Evolutionary conservation across 2,888 invertebrate genomes (phyloP).

Genomic region (Sepiola atlantica): DNA sequence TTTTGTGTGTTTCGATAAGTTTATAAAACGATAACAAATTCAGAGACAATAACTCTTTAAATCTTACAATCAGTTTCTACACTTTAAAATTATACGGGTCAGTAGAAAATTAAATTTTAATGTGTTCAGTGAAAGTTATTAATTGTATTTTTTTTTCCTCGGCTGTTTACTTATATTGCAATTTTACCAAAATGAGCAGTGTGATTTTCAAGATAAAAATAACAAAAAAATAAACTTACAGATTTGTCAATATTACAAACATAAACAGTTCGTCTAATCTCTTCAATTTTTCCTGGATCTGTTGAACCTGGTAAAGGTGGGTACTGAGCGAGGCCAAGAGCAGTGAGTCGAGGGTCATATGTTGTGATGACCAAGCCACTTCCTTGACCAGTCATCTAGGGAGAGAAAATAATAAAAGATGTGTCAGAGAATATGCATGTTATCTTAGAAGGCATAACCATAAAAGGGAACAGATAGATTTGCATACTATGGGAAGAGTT

Average conservation of each 20-base stretch:
- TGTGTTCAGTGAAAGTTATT: too few species aligned
- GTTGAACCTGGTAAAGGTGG: slow-evolving; percentile 81
- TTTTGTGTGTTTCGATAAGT: too few species aligned
- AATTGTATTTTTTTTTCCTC: not conserved
- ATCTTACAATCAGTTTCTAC: too few species aligned
- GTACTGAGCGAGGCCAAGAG: slow-evolving; percentile 87
- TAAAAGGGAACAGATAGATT: too few species aligned
- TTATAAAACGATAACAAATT: too few species aligned
- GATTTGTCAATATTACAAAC: slow-evolving; percentile 86
- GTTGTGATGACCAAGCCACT: slow-evolving; percentile 69
- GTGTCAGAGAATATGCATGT: not conserved
- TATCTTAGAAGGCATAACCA: not conserved
- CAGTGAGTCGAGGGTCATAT: slow-evolving; percentile 89
- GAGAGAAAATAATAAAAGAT: slow-evolving; percentile 39
- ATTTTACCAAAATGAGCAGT: not conserved
- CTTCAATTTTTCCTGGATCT: slow-evolving; percentile 93
- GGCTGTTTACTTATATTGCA: too few species aligned
- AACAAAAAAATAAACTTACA: slow-evolving; percentile 72
- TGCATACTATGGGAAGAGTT: too few species aligned
- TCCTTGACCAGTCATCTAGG: slow-evolving; percentile 66
- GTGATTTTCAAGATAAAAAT: not conserved
- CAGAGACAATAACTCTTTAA: too few species aligned
- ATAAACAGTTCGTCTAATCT: slow-evolving; percentile 93
- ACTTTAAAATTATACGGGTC: too few species aligned
- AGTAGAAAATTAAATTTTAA: too few species aligned